Conservation (phyloP, 1,140 invertebrate genomes). For the honey bee (Apis mellifera) region DNA sequence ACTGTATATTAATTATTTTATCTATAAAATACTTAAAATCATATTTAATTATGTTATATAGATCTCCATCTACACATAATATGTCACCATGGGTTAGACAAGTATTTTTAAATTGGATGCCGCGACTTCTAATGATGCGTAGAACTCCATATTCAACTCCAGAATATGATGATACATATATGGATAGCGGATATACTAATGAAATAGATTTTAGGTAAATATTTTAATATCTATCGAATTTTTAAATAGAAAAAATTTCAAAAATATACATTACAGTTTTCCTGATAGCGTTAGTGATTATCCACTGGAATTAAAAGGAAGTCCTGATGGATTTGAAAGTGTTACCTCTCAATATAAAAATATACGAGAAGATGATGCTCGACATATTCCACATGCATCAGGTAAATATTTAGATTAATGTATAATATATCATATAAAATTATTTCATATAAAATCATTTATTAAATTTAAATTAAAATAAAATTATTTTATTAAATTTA, state of each 20-base stretch:
- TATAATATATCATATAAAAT: background rate
- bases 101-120: constrained; percentile 95
- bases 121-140: constrained; percentile 93
- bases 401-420: constrained; percentile 75
- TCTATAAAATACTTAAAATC: background rate
- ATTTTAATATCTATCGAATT: background rate
- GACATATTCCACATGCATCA: constrained; percentile 83
- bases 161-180: constrained; percentile 89
- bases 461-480: constrained; percentile 3
- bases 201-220: constrained; percentile 89
- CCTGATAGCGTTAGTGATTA: constrained; percentile 83
- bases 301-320: constrained; percentile 82
- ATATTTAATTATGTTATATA: constrained; percentile 70
- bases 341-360: constrained; percentile 85
- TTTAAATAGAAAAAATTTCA: background rate
- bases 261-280: constrained; percentile 59
- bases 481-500: constrained; percentile 20
- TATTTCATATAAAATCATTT: constrained; percentile 27
- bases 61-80: constrained; percentile 97
- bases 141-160: constrained; percentile 91
- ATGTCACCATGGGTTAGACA: constrained; percentile 95
- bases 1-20: background rate
- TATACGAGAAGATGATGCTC: constrained; percentile 83
- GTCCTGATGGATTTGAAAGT: constrained; percentile 82
- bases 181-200: constrained; percentile 89